Base-by-base conservation (phyloP, 92 coral and sea anemone species). In the Galaxea fascicularis region DNA sequence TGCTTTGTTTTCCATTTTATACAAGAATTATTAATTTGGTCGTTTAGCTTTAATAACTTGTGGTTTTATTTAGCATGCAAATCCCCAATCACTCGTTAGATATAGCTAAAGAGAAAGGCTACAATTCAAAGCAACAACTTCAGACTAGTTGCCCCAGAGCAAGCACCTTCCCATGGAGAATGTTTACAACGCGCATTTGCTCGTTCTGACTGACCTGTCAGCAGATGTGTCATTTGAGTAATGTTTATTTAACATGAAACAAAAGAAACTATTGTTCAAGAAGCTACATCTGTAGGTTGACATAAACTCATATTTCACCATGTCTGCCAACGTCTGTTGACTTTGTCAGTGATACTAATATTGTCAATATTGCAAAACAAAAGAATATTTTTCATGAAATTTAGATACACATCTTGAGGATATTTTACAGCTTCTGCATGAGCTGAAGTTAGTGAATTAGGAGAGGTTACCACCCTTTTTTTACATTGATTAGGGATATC, bases 101-200 rank as follows among this genome's bases (percentile, higher is more conserved):
- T 17, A n/a, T 20, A 30, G 6, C 13, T 4, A 35, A 4, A 7
- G 67, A 20, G 31, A 29, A 0, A 18, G 26, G 4, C 27, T 12
- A 25, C 11, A 9, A 63, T 17, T 9, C 4, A 11, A 21, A 10
- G 44, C 16, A 17, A 0, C 41, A 29, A 24, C 17, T 46, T 13
- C 20, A 27, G 12, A 13, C 73, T 65, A 39, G 75, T 79, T 79
- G 63, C 62, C 65, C 53, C 74, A 47, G 84, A 49, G n/a, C 11
- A 26, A 45, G 27, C 18, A 47, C 46, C 6, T 46, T 24, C 45
- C 64, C 10, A 12, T 11, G 16, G 26, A 56, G 62, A 78, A 64
- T 78, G 41, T 25, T 21, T 74, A 59, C 18, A 59, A 41, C 81
- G 7, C n/a, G 31, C 59, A 53, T 26, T 65, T 65, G 47, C 46